Evolutionary conservation across 2,797 vertebrate species (phyloP), one percentile per base, ranked within the genome.

Genomic region (Sorex maritimensis): DNA sequence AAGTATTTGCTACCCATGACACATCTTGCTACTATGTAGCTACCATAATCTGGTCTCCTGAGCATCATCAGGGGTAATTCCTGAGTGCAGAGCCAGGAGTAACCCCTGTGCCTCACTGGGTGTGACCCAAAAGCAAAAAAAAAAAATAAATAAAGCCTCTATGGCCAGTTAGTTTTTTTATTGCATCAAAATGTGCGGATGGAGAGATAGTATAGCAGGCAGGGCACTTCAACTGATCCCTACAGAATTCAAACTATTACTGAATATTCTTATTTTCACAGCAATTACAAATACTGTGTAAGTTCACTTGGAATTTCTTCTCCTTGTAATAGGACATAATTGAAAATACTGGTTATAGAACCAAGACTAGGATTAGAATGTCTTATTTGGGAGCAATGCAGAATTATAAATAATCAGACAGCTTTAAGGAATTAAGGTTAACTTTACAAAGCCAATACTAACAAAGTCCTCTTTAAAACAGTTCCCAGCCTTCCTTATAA

Each of bases 381-480:
- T 34, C 28, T 63, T 46, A 65, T 15, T 49, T 46, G 5, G 34
- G 58, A 86, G 77, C 28, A 44, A 67, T 28, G 23, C 46, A 71
- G 1, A 38, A 44, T 61, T 34, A 38, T 55, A 85, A n/a, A 23
- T 21, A 28, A 73, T n/a, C 68, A 73, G 23, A 83, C 13, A 55
- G 41, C 23, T 86, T 77, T 52, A 86, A 46, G 71, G 41, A 17
- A 46, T 2, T 63, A 67, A 49, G n/a, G 21, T 17, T 12, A 15
- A 65, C 58, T 49, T 75, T 72, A 67, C 9, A n/a, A 44, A 77
- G n/a, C 26, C 72, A 86, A 49, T 67, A 17, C 73, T 77, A 75
- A 86, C 19, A 86, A 86, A 86, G 28, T 8, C 61, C 71, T 65
- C 71, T 75, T 46, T 5, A 41, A 77, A 86, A 86, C n/a, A 26